Evolutionary conservation across 1,140 invertebrate species (phyloP), one percentile per base, ranked within the genome.

Genomic region (Leptinotarsa lineolata): DNA sequence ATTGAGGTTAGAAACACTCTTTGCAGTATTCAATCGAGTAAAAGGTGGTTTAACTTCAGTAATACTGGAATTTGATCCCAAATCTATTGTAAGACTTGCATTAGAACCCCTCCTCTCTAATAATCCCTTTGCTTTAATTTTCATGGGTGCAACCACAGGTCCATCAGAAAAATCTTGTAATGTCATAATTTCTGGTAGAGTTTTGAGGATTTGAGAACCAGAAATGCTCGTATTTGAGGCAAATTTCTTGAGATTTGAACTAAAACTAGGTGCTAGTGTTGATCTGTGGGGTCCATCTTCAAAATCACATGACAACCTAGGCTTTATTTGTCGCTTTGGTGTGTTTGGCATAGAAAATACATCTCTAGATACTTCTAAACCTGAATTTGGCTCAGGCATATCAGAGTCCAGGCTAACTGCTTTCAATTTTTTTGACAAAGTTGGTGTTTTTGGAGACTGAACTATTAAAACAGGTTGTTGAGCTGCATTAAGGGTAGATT

Each of bases 81-180:
- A 77, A 77, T 84, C 83, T n/a, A 84, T 84, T 16, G 94, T 96
- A 1, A 97, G 86, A 67, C 92, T 95, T 5, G 94, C 94, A 83
- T 94, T 96, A 12, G 94, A 96, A 70, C 94, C 94, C 60, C 93
- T 87, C 16, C 93, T 87, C 84, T 95, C 92, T 12, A 94, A 82
- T 2, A 93, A 82, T 58, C 91, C 91, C 77, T 93, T 94, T 44
- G 81, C 81, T 79, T 79, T 84, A 30, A 84, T 81, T 78, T 77
- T 83, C 68, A 80, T 80, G 0, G 83, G 83, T 91, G 93, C 78
- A n/a, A 80, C 67, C 24, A 72, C 82, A 18, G 82, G 79, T 68
- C 80, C 75, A 68, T 85, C 84, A 20, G 83, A 86, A 76, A 91
- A 91, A 82, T 91, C 90, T 73, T 90, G 89, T 21, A 90, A 85